Conservation (phyloP, 2,797 vertebrate species). For the Pangasius djambal region DNA sequence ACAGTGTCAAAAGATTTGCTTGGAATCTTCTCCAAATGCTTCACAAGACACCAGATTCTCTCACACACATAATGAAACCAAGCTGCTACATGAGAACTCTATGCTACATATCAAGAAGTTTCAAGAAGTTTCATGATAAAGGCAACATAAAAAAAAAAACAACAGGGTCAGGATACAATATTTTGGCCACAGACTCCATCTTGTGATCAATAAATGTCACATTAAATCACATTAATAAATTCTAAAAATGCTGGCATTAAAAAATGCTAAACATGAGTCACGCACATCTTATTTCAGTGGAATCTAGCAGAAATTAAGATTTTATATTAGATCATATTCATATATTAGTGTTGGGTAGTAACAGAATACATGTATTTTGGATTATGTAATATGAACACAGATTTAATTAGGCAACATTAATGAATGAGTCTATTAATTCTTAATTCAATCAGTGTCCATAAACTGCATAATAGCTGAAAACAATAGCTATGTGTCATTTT, state of each 20-base stretch:
- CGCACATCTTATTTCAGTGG: neutral
- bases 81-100: neutral
- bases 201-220: neutral
- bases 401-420: neutral
- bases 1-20: neutral
- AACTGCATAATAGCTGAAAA: neutral
- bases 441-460: neutral
- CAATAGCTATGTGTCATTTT: neutral
- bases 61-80: neutral
- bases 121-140: neutral
- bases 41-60: neutral
- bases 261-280: constrained; percentile 1
- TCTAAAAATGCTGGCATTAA: neutral
- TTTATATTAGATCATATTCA: neutral
- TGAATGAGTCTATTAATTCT: neutral
- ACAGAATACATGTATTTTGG: neutral
- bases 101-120: neutral
- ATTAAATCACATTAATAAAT: neutral
- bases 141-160: neutral
- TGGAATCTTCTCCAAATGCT: neutral
- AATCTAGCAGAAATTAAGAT: neutral
- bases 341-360: neutral
- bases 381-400: neutral
- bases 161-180: neutral
- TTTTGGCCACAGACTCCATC: neutral